Conservation (phyloP, 2,888 invertebrate species). For the Periphyllus acericola region DNA sequence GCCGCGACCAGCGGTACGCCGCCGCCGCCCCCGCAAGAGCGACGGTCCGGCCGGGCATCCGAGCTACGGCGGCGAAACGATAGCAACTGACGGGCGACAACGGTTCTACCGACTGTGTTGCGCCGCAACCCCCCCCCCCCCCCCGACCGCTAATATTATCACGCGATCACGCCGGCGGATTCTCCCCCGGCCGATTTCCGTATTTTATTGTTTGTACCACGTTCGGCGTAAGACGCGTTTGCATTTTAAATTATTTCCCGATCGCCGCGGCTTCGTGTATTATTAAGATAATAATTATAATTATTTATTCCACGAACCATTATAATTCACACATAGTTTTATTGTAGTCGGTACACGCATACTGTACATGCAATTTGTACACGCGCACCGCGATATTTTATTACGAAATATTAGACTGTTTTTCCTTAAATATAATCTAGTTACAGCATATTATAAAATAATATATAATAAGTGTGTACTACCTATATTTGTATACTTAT, state of each 20-base stretch:
- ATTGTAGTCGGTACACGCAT: too few species aligned
- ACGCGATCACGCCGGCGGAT: too few species aligned
- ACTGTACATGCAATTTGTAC: not conserved
- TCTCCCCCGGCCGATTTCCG: too few species aligned
- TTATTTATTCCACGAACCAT: not conserved
- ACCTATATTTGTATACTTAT: too few species aligned
- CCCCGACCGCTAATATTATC: too few species aligned
- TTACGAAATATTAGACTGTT: conserved; percentile 53
- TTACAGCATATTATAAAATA: too few species aligned
- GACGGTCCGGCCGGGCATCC: not conserved
- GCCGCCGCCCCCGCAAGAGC: not conserved
- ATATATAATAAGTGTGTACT: too few species aligned
- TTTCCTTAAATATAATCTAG: not conserved
- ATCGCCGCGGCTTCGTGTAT: too few species aligned
- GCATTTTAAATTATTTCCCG: not conserved
- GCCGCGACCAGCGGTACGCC: not conserved
- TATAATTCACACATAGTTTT: not conserved
- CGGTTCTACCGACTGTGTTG: not conserved
- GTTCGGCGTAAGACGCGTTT: too few species aligned
- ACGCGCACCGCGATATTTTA: not conserved
- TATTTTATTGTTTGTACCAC: not conserved
- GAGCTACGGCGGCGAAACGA: not conserved
- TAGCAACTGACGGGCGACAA: not conserved
- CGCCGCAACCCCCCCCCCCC: too few species aligned
- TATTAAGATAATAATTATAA: not conserved